Evolutionary conservation across 1,140 invertebrate genomes (phyloP), one percentile per base, ranked within the genome.

Genomic region (Cydia splendana): DNA sequence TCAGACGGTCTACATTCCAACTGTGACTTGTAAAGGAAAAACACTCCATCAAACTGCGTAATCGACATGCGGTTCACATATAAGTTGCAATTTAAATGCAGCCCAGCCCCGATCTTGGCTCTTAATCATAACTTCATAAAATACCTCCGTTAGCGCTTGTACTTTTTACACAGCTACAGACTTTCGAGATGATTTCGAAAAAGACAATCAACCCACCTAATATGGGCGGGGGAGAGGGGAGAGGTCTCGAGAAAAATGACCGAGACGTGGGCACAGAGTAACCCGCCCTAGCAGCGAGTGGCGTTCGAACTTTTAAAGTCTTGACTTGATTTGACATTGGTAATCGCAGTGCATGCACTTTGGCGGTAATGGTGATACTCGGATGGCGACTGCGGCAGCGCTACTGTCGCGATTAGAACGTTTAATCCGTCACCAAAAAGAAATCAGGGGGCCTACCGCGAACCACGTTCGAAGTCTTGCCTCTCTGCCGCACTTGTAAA

Each of bases 201-300:
- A 71, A 71, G 67, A 71, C 67, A 71, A 71, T 71, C 38, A 71
- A n/a, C 67, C 30, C 34, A 20, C n/a, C 15, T 71, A 38, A 71
- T 71, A 71, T 30, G 30, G 24, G 67, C 67, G 67, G 67, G n/a
- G 65, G 30, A n/a, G 34, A 18, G 30, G 67, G 34, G 67, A 38
- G n/a, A 38, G 34, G 28, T 7, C 65, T 69, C 9, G 18, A 71
- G 67, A 71, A 71, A 71, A 71, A 71, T 71, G 67, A 24, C 30
- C 38, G 67, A 71, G 67, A 71, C 67, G 67, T 71, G 67, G 67
- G 67, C 30, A 34, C 30, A 18, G 67, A 18, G 20, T 62, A 62
- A 62, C 57, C 57, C 57, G 51, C 51, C 51, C n/a, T n/a, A 6
- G n/a, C 51, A 7, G 51, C 4, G 51, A 18, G n/a, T 18, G n/a